These are phyloP conservation scores for Acridotheres tristis DNA, from an alignment of 2,797 vertebrate species.

Conservation along the genomic window DNA sequence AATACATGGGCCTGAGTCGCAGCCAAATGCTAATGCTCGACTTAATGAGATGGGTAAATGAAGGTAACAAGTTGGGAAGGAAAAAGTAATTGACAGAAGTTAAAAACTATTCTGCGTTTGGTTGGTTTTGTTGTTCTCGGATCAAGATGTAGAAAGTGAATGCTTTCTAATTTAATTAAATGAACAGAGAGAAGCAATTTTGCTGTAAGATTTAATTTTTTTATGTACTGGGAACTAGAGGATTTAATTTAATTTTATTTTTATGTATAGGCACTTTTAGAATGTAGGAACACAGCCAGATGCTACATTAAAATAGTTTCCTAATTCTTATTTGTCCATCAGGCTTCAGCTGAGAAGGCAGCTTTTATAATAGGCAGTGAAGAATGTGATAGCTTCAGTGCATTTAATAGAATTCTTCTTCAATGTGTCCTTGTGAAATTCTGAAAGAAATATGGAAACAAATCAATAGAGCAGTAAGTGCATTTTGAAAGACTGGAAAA, in stretches of 20 bases:
- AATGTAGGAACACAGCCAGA: conserved; percentile 57
- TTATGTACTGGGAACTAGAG: conserved; percentile 14
- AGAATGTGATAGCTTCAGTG: conserved; percentile 20
- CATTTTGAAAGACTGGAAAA: conserved; percentile 32
- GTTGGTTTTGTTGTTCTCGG: background rate
- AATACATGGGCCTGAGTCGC: background rate
- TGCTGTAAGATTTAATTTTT: conserved; percentile 43
- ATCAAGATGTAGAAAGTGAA: background rate
- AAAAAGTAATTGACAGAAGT: conserved; percentile 1
- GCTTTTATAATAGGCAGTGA: conserved; percentile 50
- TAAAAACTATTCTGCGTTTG: background rate
- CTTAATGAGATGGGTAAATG: background rate
- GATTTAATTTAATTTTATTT: conserved; percentile 59
- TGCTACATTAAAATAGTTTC: conserved; percentile 60
- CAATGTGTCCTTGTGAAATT: conserved; percentile 49
- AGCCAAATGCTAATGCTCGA: conserved; percentile 22
- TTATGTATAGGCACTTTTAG: conserved; percentile 45
- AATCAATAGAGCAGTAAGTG: conserved; percentile 17
- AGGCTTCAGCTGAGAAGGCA: conserved; percentile 60
- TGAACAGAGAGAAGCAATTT: conserved; percentile 9
- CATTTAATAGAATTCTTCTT: conserved; percentile 43
- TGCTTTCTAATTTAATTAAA: conserved; percentile 60
- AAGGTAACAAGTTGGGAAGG: background rate
- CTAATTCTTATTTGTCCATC: conserved; percentile 60
- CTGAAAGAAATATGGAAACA: conserved; percentile 27